Conservation (phyloP, 1,140 invertebrate species). For the Papilio machaon region DNA sequence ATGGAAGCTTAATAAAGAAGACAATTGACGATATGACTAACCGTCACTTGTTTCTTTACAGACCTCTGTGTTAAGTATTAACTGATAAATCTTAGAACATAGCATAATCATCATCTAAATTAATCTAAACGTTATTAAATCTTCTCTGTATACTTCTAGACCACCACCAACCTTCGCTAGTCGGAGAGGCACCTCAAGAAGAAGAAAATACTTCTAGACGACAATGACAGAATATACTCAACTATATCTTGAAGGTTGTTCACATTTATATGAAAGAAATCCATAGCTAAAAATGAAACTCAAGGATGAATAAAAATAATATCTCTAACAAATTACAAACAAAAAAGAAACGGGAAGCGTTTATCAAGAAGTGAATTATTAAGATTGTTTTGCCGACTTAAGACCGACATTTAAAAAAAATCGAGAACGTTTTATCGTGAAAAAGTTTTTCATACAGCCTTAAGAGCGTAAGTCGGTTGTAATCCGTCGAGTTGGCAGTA, state of each 20-base stretch:
- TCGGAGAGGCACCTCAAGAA: no score
- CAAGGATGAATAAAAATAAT: background rate
- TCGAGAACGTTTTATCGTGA: slow-evolving; percentile 47
- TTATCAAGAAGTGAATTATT: slow-evolving; percentile 19
- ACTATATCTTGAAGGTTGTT: background rate
- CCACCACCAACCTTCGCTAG: no score
- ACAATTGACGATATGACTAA: background rate
- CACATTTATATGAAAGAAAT: background rate
- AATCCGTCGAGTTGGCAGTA: slow-evolving; percentile 60
- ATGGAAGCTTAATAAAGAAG: background rate
- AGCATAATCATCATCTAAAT: no score
- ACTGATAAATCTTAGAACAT: background rate
- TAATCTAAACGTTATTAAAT: no score
- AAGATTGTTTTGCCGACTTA: slow-evolving; percentile 21
- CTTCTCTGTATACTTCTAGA: background rate
- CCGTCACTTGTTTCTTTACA: background rate
- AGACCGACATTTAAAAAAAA: slow-evolving; percentile 25
- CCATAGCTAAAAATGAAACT: background rate
- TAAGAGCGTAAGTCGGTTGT: slow-evolving; percentile 60
- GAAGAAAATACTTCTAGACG: background rate
- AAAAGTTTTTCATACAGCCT: slow-evolving; percentile 52
- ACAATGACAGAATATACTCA: background rate
- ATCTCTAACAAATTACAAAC: background rate
- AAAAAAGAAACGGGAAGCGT: background rate
- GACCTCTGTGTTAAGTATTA: background rate